Conservation (phyloP, 2,113 vertebrate genomes). For the Erpornis zantholeuca region DNA sequence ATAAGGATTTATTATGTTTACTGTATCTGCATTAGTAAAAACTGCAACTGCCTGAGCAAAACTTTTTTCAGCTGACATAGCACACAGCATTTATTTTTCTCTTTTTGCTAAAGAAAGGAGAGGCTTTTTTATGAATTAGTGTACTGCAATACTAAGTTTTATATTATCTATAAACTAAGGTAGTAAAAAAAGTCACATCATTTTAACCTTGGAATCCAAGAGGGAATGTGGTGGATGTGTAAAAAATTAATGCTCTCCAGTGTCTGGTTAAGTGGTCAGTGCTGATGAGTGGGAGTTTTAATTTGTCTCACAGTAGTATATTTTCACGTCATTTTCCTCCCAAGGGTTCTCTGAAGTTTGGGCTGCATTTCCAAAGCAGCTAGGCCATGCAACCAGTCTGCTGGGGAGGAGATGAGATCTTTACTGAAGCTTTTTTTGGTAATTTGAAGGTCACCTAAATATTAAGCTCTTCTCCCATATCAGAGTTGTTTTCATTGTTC, state of each 20-base stretch:
- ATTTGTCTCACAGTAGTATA: background rate
- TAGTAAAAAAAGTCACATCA: slow-evolving; percentile 21
- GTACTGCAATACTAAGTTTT: background rate
- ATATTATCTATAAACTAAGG: slow-evolving; percentile 47
- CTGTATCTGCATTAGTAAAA: slow-evolving; percentile 29
- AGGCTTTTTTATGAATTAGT: slow-evolving; percentile 34
- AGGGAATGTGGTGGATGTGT: background rate
- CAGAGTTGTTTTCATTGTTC: background rate
- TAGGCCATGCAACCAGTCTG: background rate
- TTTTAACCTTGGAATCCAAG: slow-evolving; percentile 26
- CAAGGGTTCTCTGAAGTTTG: background rate
- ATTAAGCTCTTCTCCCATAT: background rate
- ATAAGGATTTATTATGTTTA: slow-evolving; percentile 63
- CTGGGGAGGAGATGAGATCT: background rate
- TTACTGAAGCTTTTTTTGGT: background rate
- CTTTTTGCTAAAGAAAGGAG: background rate
- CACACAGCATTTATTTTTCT: background rate
- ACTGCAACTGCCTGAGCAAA: background rate
- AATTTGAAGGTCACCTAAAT: background rate
- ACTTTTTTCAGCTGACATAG: slow-evolving; percentile 34
- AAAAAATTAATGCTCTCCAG: slow-evolving; percentile 50
- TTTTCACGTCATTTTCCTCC: background rate
- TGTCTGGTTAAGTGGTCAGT: slow-evolving; percentile 18
- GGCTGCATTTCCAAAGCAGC: background rate
- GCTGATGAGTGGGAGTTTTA: background rate